phyloP scores from a whole-genome alignment of 2,888 invertebrate species.

The Drosophila kambysellisi region DNA sequence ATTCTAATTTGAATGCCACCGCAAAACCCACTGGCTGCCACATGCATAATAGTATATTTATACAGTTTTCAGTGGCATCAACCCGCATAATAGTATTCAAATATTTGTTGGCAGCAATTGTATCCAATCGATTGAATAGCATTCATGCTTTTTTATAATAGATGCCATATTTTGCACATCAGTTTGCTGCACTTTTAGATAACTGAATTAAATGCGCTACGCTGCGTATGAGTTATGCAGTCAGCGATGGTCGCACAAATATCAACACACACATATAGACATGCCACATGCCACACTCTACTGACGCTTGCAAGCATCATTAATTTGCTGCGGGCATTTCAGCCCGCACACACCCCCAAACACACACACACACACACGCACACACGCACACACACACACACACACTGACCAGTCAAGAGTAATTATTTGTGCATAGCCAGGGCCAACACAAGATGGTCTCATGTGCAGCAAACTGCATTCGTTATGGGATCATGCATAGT shows the following conservation, averaged over 20 bases:
- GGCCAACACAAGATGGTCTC: slow-evolving; percentile 24
- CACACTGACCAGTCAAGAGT: slow-evolving; percentile 50
- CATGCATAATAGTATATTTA: background rate
- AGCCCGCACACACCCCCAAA: background rate
- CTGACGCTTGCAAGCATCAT: slow-evolving; percentile 67
- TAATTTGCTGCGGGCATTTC: slow-evolving; percentile 61
- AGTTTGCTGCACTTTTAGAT: slow-evolving; percentile 40
- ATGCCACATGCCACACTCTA: background rate
- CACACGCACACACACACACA: background rate
- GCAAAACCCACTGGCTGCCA: slow-evolving; percentile 10
- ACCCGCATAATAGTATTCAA: slow-evolving; percentile 35
- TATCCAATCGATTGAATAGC: slow-evolving; percentile 5
- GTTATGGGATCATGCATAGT: slow-evolving; percentile 8
- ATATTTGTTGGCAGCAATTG: slow-evolving; percentile 23
- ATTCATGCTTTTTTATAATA: slow-evolving; percentile 23
- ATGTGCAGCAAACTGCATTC: slow-evolving; percentile 29
- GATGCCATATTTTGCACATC: slow-evolving; percentile 41
- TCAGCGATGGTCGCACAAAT: slow-evolving; percentile 17
- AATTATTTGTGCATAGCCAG: slow-evolving; percentile 60
- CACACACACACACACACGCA: background rate
- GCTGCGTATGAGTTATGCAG: slow-evolving; percentile 71
- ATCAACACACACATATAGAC: background rate
- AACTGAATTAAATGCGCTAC: slow-evolving; percentile 64
- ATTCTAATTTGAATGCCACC: background rate
- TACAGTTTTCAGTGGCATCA: slow-evolving; percentile 7